Evolutionary conservation across 2,888 invertebrate genomes (phyloP), one percentile per base, ranked within the genome.

Genomic region (Sympetrum striolatum): DNA sequence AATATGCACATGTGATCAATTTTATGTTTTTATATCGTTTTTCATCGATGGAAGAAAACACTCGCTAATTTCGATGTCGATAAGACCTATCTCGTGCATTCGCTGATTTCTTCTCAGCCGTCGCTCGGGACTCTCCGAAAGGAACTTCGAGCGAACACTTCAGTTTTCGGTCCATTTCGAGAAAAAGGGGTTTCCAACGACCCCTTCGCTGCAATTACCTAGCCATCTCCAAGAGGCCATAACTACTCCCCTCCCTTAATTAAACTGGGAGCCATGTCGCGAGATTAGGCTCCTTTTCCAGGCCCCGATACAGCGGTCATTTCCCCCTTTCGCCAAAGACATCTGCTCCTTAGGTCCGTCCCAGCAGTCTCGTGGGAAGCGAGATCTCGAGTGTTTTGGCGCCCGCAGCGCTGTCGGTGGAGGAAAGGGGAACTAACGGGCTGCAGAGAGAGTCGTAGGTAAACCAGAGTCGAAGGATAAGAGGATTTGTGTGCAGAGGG

Each of bases 251-350:
- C 86, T 64, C 5, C 86, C 86, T 86, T 86, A 86, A 86, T 86
- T 86, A 86, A 86, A 86, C 86, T 86, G 64, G 86, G n/a, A 60
- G 86, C 60, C 35, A 60, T 86, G 86, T 86, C 86, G 86, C 18
- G 86, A 35, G 64, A 18, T 53, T 53, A 18, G n/a, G n/a, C n/a
- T n/a, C 4, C 4, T 6, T 6, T 2, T 39, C 39, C 4, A 39
- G 39, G 39, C 39, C 2, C 44, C 82, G 58, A 82, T 82, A 58
- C 35, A 58, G 53, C 58, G 82, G 58, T 82, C 82, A 73, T 82
- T 82, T 35, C 35, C 15, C 81, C 81, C 25, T 31, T 81, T 53
- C 14, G 25, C 25, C 25, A n/a, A 82, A 31, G 37, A 64, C 86
- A 18, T 37, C 18, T n/a, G 22, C 14, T 60, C 60, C 86, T 18